Conservation (phyloP, 1,140 invertebrate genomes). For the Papilio polyxenes region DNA sequence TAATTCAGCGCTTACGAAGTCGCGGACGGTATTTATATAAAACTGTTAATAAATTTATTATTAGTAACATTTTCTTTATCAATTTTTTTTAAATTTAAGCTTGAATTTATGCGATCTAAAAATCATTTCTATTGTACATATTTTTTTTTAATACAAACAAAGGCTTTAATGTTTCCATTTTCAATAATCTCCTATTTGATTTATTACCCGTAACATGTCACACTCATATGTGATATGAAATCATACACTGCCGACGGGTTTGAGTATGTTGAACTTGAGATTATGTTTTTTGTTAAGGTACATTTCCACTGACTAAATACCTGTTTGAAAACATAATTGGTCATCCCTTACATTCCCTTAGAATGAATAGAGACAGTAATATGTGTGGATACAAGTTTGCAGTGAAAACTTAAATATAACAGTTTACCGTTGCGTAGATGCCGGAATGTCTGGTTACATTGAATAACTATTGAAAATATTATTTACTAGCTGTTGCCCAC, state of each 20-base stretch:
- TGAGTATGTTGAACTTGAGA: constrained; percentile 21
- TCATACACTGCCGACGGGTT: neutral
- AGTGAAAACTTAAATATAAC: too few relatives aligned
- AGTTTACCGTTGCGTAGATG: neutral
- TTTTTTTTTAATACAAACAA: neutral
- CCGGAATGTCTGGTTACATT: neutral
- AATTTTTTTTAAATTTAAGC: neutral
- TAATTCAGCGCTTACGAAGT: too few relatives aligned
- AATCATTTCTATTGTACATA: too few relatives aligned
- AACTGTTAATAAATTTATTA: too few relatives aligned
- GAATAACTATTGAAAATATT: neutral
- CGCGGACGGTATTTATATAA: too few relatives aligned
- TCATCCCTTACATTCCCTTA: too few relatives aligned
- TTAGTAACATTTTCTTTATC: too few relatives aligned
- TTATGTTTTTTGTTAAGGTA: constrained; percentile 26
- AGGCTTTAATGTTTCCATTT: neutral
- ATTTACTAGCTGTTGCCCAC: too few relatives aligned
- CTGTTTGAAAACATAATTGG: too few relatives aligned
- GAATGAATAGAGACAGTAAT: neutral
- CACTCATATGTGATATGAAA: neutral
- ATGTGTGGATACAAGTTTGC: too few relatives aligned
- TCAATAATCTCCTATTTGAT: neutral
- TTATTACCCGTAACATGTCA: neutral
- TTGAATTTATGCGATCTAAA: neutral
- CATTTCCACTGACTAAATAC: too few relatives aligned